Base-by-base conservation (phyloP, 2,113 vertebrate genomes). In the Sphaerodactylus townsendi region DNA sequence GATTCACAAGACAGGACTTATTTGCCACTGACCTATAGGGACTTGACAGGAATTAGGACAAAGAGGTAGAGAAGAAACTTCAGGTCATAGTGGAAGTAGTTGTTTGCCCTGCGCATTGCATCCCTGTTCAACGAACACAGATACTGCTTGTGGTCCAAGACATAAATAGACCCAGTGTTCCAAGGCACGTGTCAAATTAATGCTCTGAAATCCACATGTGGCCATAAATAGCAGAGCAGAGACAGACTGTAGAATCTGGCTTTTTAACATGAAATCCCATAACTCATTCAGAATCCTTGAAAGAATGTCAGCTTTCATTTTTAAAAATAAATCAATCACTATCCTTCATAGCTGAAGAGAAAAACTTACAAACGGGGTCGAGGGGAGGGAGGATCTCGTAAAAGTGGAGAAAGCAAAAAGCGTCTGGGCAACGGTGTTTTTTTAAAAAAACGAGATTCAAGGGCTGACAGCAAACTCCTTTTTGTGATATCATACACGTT, bases 281-380 rank as follows among this genome's bases (percentile, higher is more conserved):
- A 71, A 85, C 76, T 72, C 68, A 56, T 64, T 71, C 76, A 72
- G 83, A 79, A 85, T 79, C 83, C 66, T 85, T 69, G 59, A 85
- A 85, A 85, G 76, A 85, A 85, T 85, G 83, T 85, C 83, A 85
- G 83, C 83, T 85, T 85, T 85, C 83, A 85, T 85, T 85, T 85
- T 85, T 79, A 85, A 85, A 85, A 85, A 85, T 85, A 85, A 78
- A 85, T 79, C 83, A 72, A 79, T 85, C 83, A 46, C 76, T 64
- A 72, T 28, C 83, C 76, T 72, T 85, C 83, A 64, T 48, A 41
- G 65, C 28, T 78, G 66, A 76, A 78, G 37, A 35, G 68, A 37
- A 64, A 64, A 65, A 71, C 68, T 17, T 85, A 76, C 68, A 85
- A 79, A 79, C 71, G 17, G 50, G 66, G 69, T 64, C 28, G 37